Percentiles rank a stretch among this genome's conserved stretches.
These are phyloP conservation scores for Aelia acuminata DNA, from an alignment of 2,888 invertebrate species.

Conservation along the genomic window DNA sequence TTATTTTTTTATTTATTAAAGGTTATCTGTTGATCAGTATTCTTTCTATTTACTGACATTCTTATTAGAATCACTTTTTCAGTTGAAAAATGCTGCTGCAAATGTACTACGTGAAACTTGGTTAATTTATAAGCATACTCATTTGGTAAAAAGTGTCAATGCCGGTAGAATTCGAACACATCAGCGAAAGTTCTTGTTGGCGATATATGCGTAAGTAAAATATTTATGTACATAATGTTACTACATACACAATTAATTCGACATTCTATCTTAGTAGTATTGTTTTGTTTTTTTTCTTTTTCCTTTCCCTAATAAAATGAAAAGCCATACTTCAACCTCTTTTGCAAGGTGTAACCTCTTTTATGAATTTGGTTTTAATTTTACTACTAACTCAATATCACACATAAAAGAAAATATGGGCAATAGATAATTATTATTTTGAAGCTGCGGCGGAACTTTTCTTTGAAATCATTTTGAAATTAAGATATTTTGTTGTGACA, in stretches of 20 bases:
- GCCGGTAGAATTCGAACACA: constrained; percentile 96
- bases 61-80: constrained; percentile 69
- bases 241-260: neutral
- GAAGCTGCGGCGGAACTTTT: neutral
- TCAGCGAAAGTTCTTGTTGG: constrained; percentile 98
- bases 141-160: constrained; percentile 97
- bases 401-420: too few species aligned
- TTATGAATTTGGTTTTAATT: neutral
- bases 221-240: neutral
- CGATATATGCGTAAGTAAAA: constrained; percentile 95
- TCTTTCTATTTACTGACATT: neutral
- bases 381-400: neutral
- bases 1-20: neutral
- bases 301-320: too few species aligned
- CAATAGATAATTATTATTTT: neutral
- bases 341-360: too few species aligned
- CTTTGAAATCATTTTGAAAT: neutral
- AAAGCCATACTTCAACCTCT: too few species aligned
- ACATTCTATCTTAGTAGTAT: neutral
- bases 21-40: neutral
- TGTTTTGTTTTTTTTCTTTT: neutral
- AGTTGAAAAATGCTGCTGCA: constrained; percentile 99
- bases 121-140: constrained; percentile 99
- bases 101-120: constrained; percentile 99
- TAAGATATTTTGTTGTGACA: too few species aligned